Conservation (phyloP, 1,140 invertebrate species). For the Brachionus calyciflorus region DNA sequence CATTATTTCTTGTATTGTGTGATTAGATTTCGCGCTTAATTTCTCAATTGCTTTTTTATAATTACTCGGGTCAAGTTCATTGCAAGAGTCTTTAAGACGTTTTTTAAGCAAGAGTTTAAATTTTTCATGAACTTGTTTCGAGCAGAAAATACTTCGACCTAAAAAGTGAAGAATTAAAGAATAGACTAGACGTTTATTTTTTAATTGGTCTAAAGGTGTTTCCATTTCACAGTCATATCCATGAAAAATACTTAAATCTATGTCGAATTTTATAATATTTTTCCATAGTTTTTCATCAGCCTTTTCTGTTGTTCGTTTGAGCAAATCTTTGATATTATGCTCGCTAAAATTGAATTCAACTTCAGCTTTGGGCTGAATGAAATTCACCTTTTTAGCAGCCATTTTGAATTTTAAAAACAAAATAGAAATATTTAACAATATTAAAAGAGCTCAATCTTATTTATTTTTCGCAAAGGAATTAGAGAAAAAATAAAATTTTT, state of each 20-base stretch:
- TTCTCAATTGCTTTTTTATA: constrained; percentile 38
- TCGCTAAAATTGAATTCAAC: constrained; percentile 37
- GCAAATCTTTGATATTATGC: constrained; percentile 19
- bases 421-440: no score
- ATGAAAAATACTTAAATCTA: neutral
- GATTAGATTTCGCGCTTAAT: constrained; percentile 7
- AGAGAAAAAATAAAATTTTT: no score
- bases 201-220: constrained; percentile 20
- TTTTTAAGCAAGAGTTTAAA: constrained; percentile 32
- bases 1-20: constrained; percentile 45
- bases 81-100: constrained; percentile 26
- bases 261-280: constrained; percentile 6
- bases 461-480: no score
- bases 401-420: neutral
- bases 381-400: constrained; percentile 29
- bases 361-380: constrained; percentile 39
- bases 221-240: neutral
- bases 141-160: constrained; percentile 41
- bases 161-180: constrained; percentile 41
- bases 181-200: constrained; percentile 40
- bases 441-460: no score
- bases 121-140: constrained; percentile 38
- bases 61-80: constrained; percentile 14
- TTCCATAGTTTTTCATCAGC: constrained; percentile 32
- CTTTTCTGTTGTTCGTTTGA: constrained; percentile 40